These are phyloP conservation scores for Merluccius polli DNA, from an alignment of 2,797 vertebrate species.

Conservation along the genomic window DNA sequence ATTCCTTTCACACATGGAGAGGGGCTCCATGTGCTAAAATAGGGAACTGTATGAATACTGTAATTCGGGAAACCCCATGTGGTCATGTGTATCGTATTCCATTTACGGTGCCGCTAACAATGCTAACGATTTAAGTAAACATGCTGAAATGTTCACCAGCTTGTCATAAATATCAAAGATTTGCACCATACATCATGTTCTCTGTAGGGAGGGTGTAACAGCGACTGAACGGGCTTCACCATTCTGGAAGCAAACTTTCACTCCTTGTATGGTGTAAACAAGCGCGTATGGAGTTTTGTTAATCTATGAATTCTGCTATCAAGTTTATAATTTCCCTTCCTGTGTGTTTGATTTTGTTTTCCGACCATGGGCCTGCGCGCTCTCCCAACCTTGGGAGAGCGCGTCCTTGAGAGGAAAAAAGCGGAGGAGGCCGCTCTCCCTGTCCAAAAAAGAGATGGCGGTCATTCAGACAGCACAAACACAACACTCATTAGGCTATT, in stretches of 20 bases:
- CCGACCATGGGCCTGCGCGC: constrained; percentile 34
- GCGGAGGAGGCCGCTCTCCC: background rate
- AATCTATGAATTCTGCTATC: constrained; percentile 29
- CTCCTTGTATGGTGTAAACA: background rate
- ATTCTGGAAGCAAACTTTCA: constrained; percentile 16
- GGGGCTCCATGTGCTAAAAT: constrained; percentile 56
- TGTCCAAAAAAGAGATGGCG: constrained; percentile 33
- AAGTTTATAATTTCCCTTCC: constrained; percentile 35
- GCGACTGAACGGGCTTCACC: constrained; percentile 2
- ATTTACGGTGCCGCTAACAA: constrained; percentile 47
- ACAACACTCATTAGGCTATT: constrained; percentile 60
- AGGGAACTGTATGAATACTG: constrained; percentile 46
- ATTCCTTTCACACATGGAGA: constrained; percentile 69
- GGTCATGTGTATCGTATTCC: constrained; percentile 60
- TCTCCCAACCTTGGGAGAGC: constrained; percentile 58
- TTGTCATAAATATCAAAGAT: constrained; percentile 38
- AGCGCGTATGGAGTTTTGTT: background rate
- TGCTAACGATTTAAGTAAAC: constrained; percentile 50
- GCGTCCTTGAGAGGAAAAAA: constrained; percentile 58
- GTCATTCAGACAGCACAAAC: constrained; percentile 56
- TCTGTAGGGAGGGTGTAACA: constrained; percentile 17
- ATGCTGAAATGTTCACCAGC: constrained; percentile 28
- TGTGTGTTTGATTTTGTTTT: constrained; percentile 14
- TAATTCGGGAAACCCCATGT: constrained; percentile 57
- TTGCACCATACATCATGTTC: constrained; percentile 36